Evolutionary conservation across 2,797 vertebrate genomes (phyloP).

Genomic region (Melanotaenia parkinsoni): DNA sequence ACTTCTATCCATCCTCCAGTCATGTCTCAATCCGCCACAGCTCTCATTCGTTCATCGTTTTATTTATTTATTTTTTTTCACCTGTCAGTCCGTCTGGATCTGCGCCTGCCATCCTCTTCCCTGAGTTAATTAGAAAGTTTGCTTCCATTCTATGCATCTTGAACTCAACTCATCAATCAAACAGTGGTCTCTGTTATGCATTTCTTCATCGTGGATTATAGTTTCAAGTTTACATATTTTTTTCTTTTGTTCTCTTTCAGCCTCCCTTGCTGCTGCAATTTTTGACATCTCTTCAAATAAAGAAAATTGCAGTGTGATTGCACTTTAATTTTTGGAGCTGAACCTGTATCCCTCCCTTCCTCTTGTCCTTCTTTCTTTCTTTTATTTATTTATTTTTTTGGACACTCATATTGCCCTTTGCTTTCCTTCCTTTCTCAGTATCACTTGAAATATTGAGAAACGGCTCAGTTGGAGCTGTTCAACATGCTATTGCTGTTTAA

Average conservation of each 20-base stretch:
- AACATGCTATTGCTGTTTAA: conserved; percentile 67
- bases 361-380: background rate
- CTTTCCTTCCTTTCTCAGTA: background rate
- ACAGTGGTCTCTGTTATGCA: background rate
- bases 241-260: conserved; percentile 2
- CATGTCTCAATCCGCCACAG: conserved; percentile 34
- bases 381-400: background rate
- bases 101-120: conserved; percentile 36
- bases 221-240: conserved; percentile 10
- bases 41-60: conserved; percentile 25
- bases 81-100: conserved; percentile 54
- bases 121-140: conserved; percentile 59
- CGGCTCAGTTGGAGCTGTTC: conserved; percentile 45
- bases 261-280: background rate
- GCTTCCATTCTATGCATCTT: conserved; percentile 32
- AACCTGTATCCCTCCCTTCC: background rate
- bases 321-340: background rate
- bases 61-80: conserved; percentile 33
- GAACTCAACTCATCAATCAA: conserved; percentile 19
- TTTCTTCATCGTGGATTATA: conserved; percentile 16
- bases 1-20: conserved; percentile 78
- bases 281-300: conserved; percentile 5
- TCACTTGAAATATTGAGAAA: conserved; percentile 41
- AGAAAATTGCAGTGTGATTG: conserved; percentile 1
- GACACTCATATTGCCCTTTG: conserved; percentile 14